These are phyloP conservation scores for Parascotia fuliginaria DNA, from an alignment of 2,888 invertebrate genomes.

Conservation along the genomic window DNA sequence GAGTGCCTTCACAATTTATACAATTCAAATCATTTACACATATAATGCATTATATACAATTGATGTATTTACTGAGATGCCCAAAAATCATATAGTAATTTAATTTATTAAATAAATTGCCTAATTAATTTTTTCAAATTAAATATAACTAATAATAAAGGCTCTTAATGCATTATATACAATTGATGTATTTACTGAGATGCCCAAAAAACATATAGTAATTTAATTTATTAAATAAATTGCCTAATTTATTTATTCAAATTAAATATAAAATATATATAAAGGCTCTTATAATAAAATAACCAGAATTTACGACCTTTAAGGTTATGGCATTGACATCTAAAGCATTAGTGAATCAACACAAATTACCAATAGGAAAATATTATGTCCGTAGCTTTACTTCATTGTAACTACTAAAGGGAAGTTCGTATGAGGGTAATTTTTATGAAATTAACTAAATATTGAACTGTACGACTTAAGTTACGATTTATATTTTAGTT, in stretches of 20 bases:
- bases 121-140: not conserved
- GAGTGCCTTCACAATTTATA: slow-evolving; percentile 23
- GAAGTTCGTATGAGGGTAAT: too few relatives aligned
- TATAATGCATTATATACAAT: not conserved
- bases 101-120: not conserved
- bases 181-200: not conserved
- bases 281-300: not conserved
- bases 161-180: too few relatives aligned
- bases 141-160: not conserved
- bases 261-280: not conserved
- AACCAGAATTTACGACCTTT: not conserved
- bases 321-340: slow-evolving; percentile 2
- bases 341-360: not conserved
- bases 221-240: not conserved
- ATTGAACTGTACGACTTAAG: too few relatives aligned
- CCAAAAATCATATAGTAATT: not conserved
- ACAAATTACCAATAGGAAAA: not conserved
- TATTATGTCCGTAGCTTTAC: too few relatives aligned
- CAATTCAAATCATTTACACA: slow-evolving; percentile 7
- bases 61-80: not conserved
- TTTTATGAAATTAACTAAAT: too few relatives aligned
- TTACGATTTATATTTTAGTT: too few relatives aligned
- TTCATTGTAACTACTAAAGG: too few relatives aligned
- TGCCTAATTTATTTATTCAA: not conserved
- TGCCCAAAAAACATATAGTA: not conserved